A percentile compares a stretch with the other conserved stretches of the same genome.
Evolutionary conservation across 2,113 vertebrate genomes (phyloP).

Genomic region (Sinocyclocheilus anshuiensis): DNA sequence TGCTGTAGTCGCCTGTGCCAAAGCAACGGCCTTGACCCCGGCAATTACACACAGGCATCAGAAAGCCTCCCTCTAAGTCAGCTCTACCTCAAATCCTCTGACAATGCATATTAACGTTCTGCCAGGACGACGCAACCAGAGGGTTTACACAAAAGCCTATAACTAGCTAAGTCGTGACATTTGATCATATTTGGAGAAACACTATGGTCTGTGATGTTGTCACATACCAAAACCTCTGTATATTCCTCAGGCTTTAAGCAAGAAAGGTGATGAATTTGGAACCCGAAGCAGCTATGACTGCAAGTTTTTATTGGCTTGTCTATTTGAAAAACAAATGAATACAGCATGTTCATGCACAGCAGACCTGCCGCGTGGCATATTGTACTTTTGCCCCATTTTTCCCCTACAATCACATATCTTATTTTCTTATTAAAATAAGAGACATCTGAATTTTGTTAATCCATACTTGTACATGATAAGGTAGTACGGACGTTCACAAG

Average conservation of each 20-base stretch:
- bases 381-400: slow-evolving; percentile 16
- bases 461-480: background rate
- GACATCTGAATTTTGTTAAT: background rate
- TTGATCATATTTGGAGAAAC: slow-evolving; percentile 62
- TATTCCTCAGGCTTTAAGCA: slow-evolving; percentile 27
- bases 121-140: slow-evolving; percentile 57
- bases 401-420: background rate
- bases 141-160: slow-evolving; percentile 59
- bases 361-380: slow-evolving; percentile 2
- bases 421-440: background rate
- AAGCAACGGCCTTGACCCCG: slow-evolving; percentile 72
- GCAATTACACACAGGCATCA: slow-evolving; percentile 76
- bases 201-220: slow-evolving; percentile 53
- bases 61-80: slow-evolving; percentile 63
- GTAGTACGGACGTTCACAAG: background rate
- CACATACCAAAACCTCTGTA: slow-evolving; percentile 24
- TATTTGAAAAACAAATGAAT: background rate
- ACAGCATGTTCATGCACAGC: slow-evolving; percentile 50
- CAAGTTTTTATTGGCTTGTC: slow-evolving; percentile 53
- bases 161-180: slow-evolving; percentile 66
- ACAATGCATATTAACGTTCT: slow-evolving; percentile 66
- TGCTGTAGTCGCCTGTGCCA: slow-evolving; percentile 69
- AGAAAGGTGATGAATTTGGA: slow-evolving; percentile 52
- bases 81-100: slow-evolving; percentile 64
- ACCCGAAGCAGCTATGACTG: slow-evolving; percentile 23